Base-by-base conservation (phyloP, 2,113 vertebrate species). In the Salvelinus fontinalis region DNA sequence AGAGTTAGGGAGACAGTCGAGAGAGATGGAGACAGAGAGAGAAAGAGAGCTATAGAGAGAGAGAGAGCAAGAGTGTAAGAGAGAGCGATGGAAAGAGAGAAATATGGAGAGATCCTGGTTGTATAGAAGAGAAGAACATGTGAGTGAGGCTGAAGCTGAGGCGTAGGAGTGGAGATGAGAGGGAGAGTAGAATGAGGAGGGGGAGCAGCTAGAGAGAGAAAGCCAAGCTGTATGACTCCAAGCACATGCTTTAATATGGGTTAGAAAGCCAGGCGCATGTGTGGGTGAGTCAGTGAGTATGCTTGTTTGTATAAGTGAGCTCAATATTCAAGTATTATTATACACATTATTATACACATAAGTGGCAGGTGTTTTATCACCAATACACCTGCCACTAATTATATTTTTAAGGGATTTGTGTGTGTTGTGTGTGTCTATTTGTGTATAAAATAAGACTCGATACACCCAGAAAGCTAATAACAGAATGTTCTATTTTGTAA, bases 171-270 rank as follows among this genome's bases (percentile, higher is more conserved):
- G 69, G 29, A 69, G 74, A 82, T 78, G 71, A 77, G 73, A 57
- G 79, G 57, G 73, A 81, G 67, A 62, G 77, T 44, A 78, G 60
- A 73, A 76, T 77, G 27, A 82, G 76, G 66, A 69, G 39, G 54
- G 77, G 81, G 77, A 74, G 72, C 31, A 70, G 73, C 73, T 70
- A 86, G 73, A 83, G 75, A 78, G 75, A 75, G 59, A 76, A 66
- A 34, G 51, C 65, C 84, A 59, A 87, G 83, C 80, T 87, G 89
- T 89, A 77, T 89, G 82, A 83, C 87, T 88, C 8, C 39, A 44
- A 31, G 57, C 66, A 78, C 71, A 84, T 84, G 67, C 88, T 88
- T 84, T 81, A 86, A 89, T 90, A 75, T 89, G 81, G 84, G 87
- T 88, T 87, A 90, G 78, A 71, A 76, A 78, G 70, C 60, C 79